phyloP scores from a whole-genome alignment of 2,888 invertebrate genomes.

The Cosmopolites sordidus region DNA sequence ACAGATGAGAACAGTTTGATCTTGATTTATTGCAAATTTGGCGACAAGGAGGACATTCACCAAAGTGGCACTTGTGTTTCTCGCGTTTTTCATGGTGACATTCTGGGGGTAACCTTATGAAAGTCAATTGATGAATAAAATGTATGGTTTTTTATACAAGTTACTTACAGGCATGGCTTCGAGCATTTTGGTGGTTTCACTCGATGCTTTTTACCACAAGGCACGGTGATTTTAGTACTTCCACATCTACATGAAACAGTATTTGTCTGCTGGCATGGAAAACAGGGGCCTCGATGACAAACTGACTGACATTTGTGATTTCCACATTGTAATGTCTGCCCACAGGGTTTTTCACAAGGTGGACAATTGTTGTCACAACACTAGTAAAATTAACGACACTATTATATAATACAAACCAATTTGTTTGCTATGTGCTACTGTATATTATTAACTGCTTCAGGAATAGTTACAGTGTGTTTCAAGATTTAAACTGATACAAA shows the following conservation, averaged over 20 bases:
- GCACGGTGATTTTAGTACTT: conserved; percentile 69
- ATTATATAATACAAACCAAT: too few species aligned
- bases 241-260: conserved; percentile 79
- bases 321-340: conserved; percentile 75
- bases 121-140: not conserved
- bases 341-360: conserved; percentile 80
- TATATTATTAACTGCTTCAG: too few species aligned
- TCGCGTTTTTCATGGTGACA: conserved; percentile 77
- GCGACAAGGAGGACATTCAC: conserved; percentile 77
- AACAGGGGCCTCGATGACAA: conserved; percentile 81
- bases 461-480: too few species aligned
- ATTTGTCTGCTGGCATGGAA: conserved; percentile 72
- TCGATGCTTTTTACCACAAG: conserved; percentile 77
- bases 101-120: conserved; percentile 62
- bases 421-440: too few species aligned
- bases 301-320: conserved; percentile 80
- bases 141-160: not conserved
- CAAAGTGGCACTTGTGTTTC: conserved; percentile 76
- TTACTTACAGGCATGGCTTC: conserved; percentile 62
- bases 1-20: conserved; percentile 63
- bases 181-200: conserved; percentile 77
- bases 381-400: too few species aligned
- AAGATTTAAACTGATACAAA: too few species aligned
- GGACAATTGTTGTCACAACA: conserved; percentile 84
- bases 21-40: conserved; percentile 64